Conservation (phyloP, 1,140 invertebrate species). For the Sipha flava region DNA sequence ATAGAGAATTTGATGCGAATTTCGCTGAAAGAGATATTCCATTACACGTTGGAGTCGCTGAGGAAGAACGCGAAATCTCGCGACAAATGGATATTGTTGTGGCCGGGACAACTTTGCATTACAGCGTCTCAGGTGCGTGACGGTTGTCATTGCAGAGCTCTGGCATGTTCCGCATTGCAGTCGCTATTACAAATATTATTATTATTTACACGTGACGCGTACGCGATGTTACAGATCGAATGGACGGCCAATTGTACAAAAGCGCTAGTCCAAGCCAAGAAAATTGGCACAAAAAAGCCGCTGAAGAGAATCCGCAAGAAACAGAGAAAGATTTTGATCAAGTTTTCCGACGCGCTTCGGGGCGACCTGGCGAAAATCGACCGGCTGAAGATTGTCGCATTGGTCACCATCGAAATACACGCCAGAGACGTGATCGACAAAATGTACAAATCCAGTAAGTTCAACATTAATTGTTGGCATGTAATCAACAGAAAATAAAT, state of each 20-base stretch:
- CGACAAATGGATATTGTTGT: slow-evolving; percentile 65
- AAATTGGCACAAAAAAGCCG: neutral
- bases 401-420: slow-evolving; percentile 81
- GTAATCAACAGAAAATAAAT: too few species aligned
- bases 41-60: neutral
- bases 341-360: slow-evolving; percentile 6
- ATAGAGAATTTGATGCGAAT: neutral
- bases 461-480: neutral
- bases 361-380: neutral
- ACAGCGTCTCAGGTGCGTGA: slow-evolving; percentile 53
- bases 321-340: neutral
- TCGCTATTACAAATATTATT: too few species aligned
- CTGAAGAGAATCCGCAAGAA: neutral
- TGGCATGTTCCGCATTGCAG: too few species aligned
- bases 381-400: slow-evolving; percentile 48
- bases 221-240: neutral
- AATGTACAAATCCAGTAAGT: slow-evolving; percentile 53
- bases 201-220: too few species aligned
- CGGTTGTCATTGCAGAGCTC: too few species aligned
- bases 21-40: neutral
- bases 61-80: slow-evolving; percentile 57
- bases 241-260: slow-evolving; percentile 1
- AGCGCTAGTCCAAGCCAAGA: neutral
- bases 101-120: slow-evolving; percentile 53
- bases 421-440: slow-evolving; percentile 77